Evolutionary conservation across 1,140 invertebrate species (phyloP).

Genomic region (Platyscapa corneri): DNA sequence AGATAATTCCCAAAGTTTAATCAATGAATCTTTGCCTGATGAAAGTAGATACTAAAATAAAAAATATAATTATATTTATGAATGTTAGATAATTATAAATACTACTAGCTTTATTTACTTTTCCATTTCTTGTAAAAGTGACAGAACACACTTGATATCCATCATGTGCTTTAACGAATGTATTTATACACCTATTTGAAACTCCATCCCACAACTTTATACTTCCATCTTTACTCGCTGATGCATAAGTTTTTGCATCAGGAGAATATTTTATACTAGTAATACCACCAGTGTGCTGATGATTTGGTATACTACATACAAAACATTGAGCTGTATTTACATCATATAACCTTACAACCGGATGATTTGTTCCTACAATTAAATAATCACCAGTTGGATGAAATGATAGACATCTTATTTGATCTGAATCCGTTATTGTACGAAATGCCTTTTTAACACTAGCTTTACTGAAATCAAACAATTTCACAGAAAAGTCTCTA

Average conservation of each 20-base stretch:
- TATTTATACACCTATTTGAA: constrained; percentile 95
- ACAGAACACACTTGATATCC: constrained; percentile 96
- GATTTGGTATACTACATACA: constrained; percentile 91
- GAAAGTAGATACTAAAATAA: constrained; percentile 91
- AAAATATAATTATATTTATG: constrained; percentile 23
- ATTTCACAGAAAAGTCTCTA: constrained; percentile 93
- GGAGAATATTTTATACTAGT: constrained; percentile 87
- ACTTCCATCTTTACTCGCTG: constrained; percentile 92
- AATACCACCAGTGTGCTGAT: constrained; percentile 92
- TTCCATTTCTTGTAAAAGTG: constrained; percentile 95
- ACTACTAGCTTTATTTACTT: constrained; percentile 78
- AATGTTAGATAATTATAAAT: not conserved
- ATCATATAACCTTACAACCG: constrained; percentile 94
- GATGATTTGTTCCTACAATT: constrained; percentile 94
- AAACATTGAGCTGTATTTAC: constrained; percentile 97
- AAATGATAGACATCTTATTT: constrained; percentile 91
- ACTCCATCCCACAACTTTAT: constrained; percentile 98
- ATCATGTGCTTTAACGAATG: constrained; percentile 94
- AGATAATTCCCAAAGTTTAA: constrained; percentile 98
- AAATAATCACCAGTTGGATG: constrained; percentile 97
- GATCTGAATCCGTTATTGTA: constrained; percentile 94
- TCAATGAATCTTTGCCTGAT: constrained; percentile 95
- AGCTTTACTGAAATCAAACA: constrained; percentile 98
- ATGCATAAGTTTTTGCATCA: constrained; percentile 91
- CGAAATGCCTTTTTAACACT: constrained; percentile 98